Conservation (phyloP, 2,888 invertebrate genomes). For the Belgica antarctica region DNA sequence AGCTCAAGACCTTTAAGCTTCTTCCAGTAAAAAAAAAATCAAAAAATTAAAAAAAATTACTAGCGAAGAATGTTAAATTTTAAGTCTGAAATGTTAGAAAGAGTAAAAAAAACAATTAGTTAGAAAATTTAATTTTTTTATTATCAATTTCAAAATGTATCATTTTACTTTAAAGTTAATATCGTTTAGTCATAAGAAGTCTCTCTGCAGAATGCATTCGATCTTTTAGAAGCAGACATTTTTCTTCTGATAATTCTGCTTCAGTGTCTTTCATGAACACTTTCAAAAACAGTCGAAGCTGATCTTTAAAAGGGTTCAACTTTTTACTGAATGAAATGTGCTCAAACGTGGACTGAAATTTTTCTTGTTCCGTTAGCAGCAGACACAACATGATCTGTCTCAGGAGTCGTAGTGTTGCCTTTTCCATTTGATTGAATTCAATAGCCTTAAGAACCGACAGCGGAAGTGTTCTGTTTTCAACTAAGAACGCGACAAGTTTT, state of each 20-base stretch:
- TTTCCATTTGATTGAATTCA: conserved; percentile 81
- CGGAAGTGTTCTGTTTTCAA: conserved; percentile 73
- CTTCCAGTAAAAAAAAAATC: too few species aligned
- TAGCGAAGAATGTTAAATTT: too few species aligned
- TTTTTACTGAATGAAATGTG: conserved; percentile 71
- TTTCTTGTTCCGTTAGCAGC: conserved; percentile 63
- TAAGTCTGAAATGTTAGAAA: too few species aligned
- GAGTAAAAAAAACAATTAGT: too few species aligned
- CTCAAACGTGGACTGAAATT: conserved; percentile 62
- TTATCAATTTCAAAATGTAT: background rate
- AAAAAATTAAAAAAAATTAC: too few species aligned
- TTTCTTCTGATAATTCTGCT: conserved; percentile 52
- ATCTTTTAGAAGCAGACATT: conserved; percentile 57
- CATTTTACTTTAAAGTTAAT: conserved; percentile 48
- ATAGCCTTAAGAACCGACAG: conserved; percentile 86
- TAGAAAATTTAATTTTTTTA: too few species aligned
- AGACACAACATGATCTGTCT: conserved; percentile 73
- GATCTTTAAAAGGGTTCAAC: conserved; percentile 77
- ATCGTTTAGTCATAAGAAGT: conserved; percentile 60
- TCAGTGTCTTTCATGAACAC: conserved; percentile 73
- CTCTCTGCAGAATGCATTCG: conserved; percentile 67
- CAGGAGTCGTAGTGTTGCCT: conserved; percentile 73
- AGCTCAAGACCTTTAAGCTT: too few species aligned
- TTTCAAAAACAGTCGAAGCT: conserved; percentile 78
- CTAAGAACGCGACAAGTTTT: conserved; percentile 73